These are phyloP conservation scores for Patella pellucida DNA, from an alignment of 2,888 invertebrate genomes.

Conservation along the genomic window DNA sequence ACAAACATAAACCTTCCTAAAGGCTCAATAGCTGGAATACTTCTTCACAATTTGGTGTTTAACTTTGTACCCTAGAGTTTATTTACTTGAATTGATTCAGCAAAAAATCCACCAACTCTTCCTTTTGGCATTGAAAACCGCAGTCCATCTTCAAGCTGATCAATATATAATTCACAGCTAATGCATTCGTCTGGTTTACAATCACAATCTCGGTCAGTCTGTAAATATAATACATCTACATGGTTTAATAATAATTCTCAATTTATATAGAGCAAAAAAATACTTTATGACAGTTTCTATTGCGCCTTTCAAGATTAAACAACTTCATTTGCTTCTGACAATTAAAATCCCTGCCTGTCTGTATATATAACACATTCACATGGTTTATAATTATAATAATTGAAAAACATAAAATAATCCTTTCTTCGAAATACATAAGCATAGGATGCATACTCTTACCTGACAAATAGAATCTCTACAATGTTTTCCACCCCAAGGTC, in stretches of 20 bases:
- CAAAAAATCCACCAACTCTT: slow-evolving; percentile 90
- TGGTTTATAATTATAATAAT: slow-evolving; percentile 22
- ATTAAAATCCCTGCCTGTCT: background rate
- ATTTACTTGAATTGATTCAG: slow-evolving; percentile 89
- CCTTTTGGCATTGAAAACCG: slow-evolving; percentile 82
- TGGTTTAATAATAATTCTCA: background rate
- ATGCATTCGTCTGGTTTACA: slow-evolving; percentile 65
- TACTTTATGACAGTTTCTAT: too few species aligned
- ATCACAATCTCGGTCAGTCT: slow-evolving; percentile 57
- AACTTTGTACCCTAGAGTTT: background rate
- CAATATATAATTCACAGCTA: slow-evolving; percentile 84
- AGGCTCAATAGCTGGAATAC: too few species aligned
- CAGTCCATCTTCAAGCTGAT: slow-evolving; percentile 85
- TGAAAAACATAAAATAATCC: too few species aligned
- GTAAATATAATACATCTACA: slow-evolving; percentile 4
- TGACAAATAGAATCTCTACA: slow-evolving; percentile 87
- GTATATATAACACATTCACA: background rate
- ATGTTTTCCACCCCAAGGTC: slow-evolving; percentile 88
- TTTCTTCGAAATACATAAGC: too few species aligned
- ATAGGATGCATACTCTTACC: slow-evolving; percentile 41
- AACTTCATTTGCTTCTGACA: too few species aligned
- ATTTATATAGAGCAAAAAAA: background rate
- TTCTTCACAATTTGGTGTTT: background rate
- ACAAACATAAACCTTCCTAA: too few species aligned
- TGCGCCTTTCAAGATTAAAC: too few species aligned